These are phyloP conservation scores for Eumeta japonica DNA, from an alignment of 1,140 invertebrate genomes.

Conservation along the genomic window DNA sequence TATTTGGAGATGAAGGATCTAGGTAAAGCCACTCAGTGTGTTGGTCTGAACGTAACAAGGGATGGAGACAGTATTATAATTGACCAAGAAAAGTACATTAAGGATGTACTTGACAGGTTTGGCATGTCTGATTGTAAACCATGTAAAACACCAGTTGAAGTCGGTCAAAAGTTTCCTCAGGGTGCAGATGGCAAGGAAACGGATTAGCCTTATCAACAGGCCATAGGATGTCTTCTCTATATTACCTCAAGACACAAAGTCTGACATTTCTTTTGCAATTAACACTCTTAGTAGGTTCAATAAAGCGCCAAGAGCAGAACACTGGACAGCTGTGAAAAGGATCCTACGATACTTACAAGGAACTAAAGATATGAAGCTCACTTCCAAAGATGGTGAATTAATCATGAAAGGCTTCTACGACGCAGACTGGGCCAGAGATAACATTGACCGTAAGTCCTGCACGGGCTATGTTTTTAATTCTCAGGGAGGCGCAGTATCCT, in stretches of 20 bases:
- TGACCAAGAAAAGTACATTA: conserved; percentile 7
- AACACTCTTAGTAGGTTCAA: conserved; percentile 17
- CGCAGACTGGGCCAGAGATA: conserved; percentile 13
- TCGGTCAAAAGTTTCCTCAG: too few species aligned
- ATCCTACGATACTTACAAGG: conserved; percentile 11
- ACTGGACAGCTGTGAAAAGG: conserved; percentile 12
- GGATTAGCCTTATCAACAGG: conserved; percentile 5
- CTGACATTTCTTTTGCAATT: neutral
- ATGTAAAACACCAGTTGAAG: conserved; percentile 3
- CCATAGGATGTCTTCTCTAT: too few species aligned
- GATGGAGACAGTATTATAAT: neutral
- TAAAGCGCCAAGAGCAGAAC: conserved; percentile 9
- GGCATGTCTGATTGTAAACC: conserved; percentile 8
- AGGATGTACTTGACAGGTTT: conserved; percentile 4
- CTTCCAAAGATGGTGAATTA: conserved; percentile 7
- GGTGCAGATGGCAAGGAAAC: neutral
- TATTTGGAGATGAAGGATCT: conserved; percentile 9
- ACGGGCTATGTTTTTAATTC: conserved; percentile 14
- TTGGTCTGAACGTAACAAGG: conserved; percentile 6
- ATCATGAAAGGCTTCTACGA: conserved; percentile 16
- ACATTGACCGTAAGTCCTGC: conserved; percentile 10
- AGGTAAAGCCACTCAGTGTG: conserved; percentile 2
- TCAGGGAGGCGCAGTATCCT: conserved; percentile 11
- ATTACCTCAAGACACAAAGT: too few species aligned
- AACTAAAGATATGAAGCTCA: conserved; percentile 10